Evolutionary conservation across 1,140 invertebrate species (phyloP), one percentile per base, ranked within the genome.

Genomic region (Diorhabda carinulata): DNA sequence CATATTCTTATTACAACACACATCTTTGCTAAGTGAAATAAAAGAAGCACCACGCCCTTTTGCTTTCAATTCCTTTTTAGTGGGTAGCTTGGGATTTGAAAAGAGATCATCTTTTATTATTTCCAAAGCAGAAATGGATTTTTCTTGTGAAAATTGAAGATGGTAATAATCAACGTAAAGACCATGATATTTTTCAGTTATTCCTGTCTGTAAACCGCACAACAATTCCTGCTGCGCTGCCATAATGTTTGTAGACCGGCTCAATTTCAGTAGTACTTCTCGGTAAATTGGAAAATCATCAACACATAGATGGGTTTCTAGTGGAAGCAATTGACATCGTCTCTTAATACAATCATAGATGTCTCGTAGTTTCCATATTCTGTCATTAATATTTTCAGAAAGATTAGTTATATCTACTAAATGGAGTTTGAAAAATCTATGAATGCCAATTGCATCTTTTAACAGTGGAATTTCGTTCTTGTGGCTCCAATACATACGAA

Each of bases 121-220:
- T n/a, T n/a, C n/a, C n/a, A n/a, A n/a, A 82, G 78, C 78, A 78
- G 77, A 57, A 80, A 72, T 66, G 40, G 61, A 62, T 57, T 68
- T 63, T 63, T 41, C 47, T n/a, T 64, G 43, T 45, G 61, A 47
- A 47, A 74, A 75, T 77, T 81, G 75, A 66, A 82, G 67, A 58
- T 81, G 65, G 70, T 78, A 79, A 69, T 80, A 77, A 69, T 79
- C 75, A 69, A 65, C 71, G 67, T 45, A 73, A 4, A 71, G 43
- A 60, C 56, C 58, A 47, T 72, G 63, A 68, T 68, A 40, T 41
- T 52, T 56, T 41, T 67, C 65, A 52, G 45, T 43, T 61, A 71
- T 68, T 43, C 66, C 10, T 69, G 25, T 71, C 58, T 57, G 59
- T 57, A 43, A 71, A 41, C 43, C 66, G 67, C 63, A 68, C 70